These are phyloP conservation scores for Agonopterix alstromeriana DNA, from an alignment of 2,888 invertebrate species.

Conservation along the genomic window DNA sequence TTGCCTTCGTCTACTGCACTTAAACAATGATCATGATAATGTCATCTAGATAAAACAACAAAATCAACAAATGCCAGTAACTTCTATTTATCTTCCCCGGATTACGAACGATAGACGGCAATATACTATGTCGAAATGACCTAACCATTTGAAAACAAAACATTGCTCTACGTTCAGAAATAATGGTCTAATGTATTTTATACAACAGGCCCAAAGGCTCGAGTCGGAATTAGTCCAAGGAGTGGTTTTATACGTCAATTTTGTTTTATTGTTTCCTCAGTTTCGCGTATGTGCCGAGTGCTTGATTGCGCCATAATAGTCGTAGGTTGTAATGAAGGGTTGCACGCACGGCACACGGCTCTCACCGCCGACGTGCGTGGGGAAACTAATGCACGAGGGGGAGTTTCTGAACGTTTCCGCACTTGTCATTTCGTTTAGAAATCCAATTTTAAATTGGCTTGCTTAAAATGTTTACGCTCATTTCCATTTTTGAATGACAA, in stretches of 20 bases:
- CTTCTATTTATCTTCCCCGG: background rate
- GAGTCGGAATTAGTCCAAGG: slow-evolving; percentile 53
- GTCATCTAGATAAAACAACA: background rate
- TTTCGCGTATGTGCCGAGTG: slow-evolving; percentile 69
- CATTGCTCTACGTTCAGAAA: slow-evolving; percentile 28
- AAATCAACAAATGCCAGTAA: background rate
- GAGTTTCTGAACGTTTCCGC: slow-evolving; percentile 53
- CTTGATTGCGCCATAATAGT: slow-evolving; percentile 69
- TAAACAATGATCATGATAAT: background rate
- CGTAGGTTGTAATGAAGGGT: slow-evolving; percentile 69
- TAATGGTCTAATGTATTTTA: slow-evolving; percentile 46
- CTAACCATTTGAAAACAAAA: slow-evolving; percentile 26
- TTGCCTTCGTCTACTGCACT: background rate
- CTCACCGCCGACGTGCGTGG: slow-evolving; percentile 35
- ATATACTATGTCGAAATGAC: slow-evolving; percentile 4
- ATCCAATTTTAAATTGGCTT: slow-evolving; percentile 45
- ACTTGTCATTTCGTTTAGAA: slow-evolving; percentile 52
- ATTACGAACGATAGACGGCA: background rate
- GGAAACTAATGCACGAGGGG: slow-evolving; percentile 58
- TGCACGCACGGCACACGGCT: slow-evolving; percentile 51
- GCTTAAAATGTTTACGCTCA: slow-evolving; percentile 24
- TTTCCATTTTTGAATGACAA: slow-evolving; percentile 8
- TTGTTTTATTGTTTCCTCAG: slow-evolving; percentile 70
- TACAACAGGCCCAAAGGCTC: slow-evolving; percentile 40
- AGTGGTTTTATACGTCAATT: slow-evolving; percentile 69